Evolutionary conservation across 2,888 invertebrate genomes (phyloP).

Genomic region (Perizoma affinitatum): DNA sequence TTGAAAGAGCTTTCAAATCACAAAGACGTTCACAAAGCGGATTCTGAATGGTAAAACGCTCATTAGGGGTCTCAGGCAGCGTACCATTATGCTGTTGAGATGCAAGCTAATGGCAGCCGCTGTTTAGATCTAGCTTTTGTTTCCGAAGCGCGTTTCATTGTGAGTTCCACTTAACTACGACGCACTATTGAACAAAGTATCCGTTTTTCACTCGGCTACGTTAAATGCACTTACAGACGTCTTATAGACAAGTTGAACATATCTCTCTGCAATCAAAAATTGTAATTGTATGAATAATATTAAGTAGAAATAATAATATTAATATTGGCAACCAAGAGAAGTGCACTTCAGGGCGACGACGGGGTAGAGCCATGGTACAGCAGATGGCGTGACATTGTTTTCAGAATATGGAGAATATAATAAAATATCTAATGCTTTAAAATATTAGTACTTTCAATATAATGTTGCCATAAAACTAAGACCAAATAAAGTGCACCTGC

Average conservation of each 20-base stretch:
- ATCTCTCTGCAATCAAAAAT: no score
- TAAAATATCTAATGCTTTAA: no score
- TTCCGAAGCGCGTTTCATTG: conserved; percentile 5
- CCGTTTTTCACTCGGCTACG: neutral
- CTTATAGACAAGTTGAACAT: no score
- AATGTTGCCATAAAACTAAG: neutral
- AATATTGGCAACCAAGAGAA: no score
- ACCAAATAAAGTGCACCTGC: conserved; percentile 16
- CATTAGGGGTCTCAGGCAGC: conserved; percentile 36
- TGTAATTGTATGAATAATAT: no score
- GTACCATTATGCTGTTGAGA: conserved; percentile 77
- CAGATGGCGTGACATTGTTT: neutral
- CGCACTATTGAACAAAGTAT: conserved; percentile 7
- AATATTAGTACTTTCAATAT: no score
- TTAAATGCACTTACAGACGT: neutral
- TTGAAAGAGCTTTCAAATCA: conserved; percentile 1
- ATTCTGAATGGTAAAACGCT: conserved; percentile 37
- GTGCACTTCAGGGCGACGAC: no score
- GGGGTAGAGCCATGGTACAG: no score
- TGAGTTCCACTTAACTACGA: conserved; percentile 9
- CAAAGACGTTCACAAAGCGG: conserved; percentile 37
- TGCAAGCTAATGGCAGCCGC: conserved; percentile 68
- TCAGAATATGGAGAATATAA: no score
- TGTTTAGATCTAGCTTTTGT: conserved; percentile 40
- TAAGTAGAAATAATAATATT: no score